These are phyloP conservation scores for Caenorhabditis macrosperma DNA, from an alignment of 2,888 invertebrate species.

Conservation along the genomic window DNA sequence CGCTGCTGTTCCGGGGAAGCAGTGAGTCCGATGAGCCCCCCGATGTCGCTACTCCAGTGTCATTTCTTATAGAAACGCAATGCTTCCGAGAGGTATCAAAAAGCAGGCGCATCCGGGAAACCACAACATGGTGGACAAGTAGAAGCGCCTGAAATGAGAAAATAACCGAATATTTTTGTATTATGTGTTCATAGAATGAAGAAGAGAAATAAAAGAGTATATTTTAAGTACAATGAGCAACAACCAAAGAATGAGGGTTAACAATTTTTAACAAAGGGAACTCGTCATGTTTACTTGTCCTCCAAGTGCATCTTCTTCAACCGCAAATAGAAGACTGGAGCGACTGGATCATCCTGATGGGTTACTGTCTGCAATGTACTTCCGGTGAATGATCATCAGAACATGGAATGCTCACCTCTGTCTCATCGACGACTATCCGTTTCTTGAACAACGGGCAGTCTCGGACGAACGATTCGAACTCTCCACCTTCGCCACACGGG, in stretches of 20 bases:
- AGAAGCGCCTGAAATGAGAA: neutral
- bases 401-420: slow-evolving; percentile 48
- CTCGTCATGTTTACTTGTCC: slow-evolving; percentile 82
- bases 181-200: neutral
- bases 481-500: slow-evolving; percentile 98
- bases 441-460: slow-evolving; percentile 94
- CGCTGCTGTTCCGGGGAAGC: neutral
- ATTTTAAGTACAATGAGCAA: too few relatives aligned
- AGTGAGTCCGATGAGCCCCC: neutral
- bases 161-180: neutral
- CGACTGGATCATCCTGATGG: slow-evolving; percentile 93
- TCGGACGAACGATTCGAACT: slow-evolving; percentile 97
- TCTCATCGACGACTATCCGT: slow-evolving; percentile 61
- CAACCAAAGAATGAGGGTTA: neutral
- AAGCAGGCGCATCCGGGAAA: slow-evolving; percentile 4
- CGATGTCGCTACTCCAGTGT: neutral
- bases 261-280: neutral
- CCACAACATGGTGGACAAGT: neutral
- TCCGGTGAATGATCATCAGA: neutral
- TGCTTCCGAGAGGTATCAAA: neutral
- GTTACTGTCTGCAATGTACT: slow-evolving; percentile 85
- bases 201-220: too few relatives aligned
- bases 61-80: neutral
- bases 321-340: slow-evolving; percentile 94
- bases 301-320: slow-evolving; percentile 89